Conservation (phyloP, 2,113 vertebrate species). For the Gobio gobio region DNA sequence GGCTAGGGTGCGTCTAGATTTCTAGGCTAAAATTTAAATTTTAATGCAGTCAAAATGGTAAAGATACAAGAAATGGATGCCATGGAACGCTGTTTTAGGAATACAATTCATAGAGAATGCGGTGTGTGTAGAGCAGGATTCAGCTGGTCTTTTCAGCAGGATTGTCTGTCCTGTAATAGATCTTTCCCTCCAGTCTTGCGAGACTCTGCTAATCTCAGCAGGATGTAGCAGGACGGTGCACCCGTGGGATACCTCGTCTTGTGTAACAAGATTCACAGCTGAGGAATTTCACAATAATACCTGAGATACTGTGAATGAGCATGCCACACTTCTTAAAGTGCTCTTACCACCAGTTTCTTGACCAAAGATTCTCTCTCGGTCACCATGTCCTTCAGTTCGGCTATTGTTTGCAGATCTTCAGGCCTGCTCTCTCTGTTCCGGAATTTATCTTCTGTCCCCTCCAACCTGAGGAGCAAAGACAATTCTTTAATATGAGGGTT, state of each 20-base stretch:
- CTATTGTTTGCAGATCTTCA: slow-evolving; percentile 94
- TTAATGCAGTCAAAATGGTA: neutral
- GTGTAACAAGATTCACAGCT: neutral
- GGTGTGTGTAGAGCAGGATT: neutral
- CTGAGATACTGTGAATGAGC: neutral
- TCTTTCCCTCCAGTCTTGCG: neutral
- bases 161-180: slow-evolving; percentile 11
- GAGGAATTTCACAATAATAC: neutral
- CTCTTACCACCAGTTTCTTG: slow-evolving; percentile 97
- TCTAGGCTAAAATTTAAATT: too few relatives aligned
- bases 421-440: slow-evolving; percentile 92
- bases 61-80: neutral
- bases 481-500: neutral
- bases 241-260: neutral
- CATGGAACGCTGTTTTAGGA: neutral
- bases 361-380: slow-evolving; percentile 93
- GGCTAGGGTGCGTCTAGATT: too few relatives aligned
- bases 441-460: slow-evolving; percentile 97
- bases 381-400: slow-evolving; percentile 96
- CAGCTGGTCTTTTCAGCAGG: slow-evolving; percentile 10
- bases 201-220: neutral
- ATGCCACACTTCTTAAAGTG: neutral
- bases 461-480: slow-evolving; percentile 78
- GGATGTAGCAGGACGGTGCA: neutral
- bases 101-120: neutral